A percentile compares a stretch with the other conserved stretches of the same genome.
Conservation (phyloP, 2,113 vertebrate species). For the Daboia siamensis region DNA sequence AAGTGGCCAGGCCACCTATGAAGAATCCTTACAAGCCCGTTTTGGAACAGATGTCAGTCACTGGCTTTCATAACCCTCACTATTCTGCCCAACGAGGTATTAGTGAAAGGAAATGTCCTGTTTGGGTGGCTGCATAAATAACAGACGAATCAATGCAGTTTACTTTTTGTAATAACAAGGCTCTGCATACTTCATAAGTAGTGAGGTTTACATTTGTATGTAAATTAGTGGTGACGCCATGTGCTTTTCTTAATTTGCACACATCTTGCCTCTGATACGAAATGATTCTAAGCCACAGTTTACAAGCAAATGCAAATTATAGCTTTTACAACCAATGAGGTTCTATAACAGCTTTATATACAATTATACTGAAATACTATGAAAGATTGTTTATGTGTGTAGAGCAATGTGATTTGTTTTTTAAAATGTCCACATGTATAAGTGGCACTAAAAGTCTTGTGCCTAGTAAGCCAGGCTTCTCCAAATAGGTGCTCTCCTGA, state of each 20-base stretch:
- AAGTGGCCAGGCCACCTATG: slow-evolving; percentile 49
- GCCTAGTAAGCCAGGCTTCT: neutral
- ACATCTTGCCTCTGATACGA: slow-evolving; percentile 49
- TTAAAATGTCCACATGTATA: slow-evolving; percentile 18
- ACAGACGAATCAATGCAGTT: slow-evolving; percentile 42
- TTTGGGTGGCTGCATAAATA: slow-evolving; percentile 36
- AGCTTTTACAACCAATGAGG: slow-evolving; percentile 42
- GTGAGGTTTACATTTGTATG: slow-evolving; percentile 46
- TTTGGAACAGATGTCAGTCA: slow-evolving; percentile 36
- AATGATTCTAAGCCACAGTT: slow-evolving; percentile 55
- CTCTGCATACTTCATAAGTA: slow-evolving; percentile 36
- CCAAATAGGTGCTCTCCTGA: neutral
- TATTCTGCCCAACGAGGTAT: neutral
- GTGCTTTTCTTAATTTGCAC: slow-evolving; percentile 56
- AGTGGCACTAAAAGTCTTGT: slow-evolving; percentile 17
- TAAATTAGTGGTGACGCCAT: slow-evolving; percentile 51
- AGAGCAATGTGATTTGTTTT: slow-evolving; percentile 25
- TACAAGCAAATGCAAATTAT: slow-evolving; percentile 56
- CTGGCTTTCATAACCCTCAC: slow-evolving; percentile 25
- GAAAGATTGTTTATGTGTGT: slow-evolving; percentile 26
- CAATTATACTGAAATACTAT: slow-evolving; percentile 29
- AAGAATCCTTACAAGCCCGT: slow-evolving; percentile 28
- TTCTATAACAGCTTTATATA: slow-evolving; percentile 47
- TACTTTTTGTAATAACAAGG: slow-evolving; percentile 29
- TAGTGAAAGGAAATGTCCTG: slow-evolving; percentile 38